These are phyloP conservation scores for Ciona savignyi DNA, from an alignment of 23 tunicate genomes.

Conservation along the genomic window DNA sequence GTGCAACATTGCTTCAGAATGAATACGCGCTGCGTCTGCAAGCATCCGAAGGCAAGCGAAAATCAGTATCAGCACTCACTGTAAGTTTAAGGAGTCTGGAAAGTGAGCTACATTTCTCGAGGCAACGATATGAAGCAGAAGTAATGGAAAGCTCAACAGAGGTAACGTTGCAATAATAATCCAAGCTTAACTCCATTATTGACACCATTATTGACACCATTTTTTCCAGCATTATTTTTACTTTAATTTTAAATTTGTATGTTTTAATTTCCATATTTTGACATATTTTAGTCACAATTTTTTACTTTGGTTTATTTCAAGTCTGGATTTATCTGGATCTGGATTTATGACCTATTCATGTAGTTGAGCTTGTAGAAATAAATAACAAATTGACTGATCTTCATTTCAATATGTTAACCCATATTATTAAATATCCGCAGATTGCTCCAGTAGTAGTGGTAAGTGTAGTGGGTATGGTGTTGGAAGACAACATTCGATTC, in stretches of 20 bases:
- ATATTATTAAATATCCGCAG: neutral
- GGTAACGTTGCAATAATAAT: neutral
- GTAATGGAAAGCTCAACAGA: neutral
- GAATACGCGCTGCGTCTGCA: slow-evolving; percentile 21
- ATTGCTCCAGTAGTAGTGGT: slow-evolving; percentile 4
- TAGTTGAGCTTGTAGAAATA: too few relatives aligned
- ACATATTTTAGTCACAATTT: too few relatives aligned
- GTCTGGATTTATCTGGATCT: too few relatives aligned
- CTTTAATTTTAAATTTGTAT: too few relatives aligned
- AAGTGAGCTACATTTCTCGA: neutral
- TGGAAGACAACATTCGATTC: slow-evolving; percentile 31
- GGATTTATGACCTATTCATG: too few relatives aligned
- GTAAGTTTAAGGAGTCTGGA: neutral
- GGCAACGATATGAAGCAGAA: slow-evolving; percentile 2
- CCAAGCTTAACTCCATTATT: too few relatives aligned
- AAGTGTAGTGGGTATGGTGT: slow-evolving; percentile 3
- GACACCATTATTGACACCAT: too few relatives aligned
- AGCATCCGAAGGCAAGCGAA: slow-evolving; percentile 26
- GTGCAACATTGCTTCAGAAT: slow-evolving; percentile 1
- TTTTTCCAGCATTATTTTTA: too few relatives aligned
- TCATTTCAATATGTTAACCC: neutral
- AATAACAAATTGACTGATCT: too few relatives aligned
- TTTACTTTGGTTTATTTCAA: too few relatives aligned
- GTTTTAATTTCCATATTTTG: too few relatives aligned
- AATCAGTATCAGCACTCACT: slow-evolving; percentile 11